phyloP scores from a whole-genome alignment of 2,888 invertebrate genomes.

The Phoenoteleia sp. region DNA sequence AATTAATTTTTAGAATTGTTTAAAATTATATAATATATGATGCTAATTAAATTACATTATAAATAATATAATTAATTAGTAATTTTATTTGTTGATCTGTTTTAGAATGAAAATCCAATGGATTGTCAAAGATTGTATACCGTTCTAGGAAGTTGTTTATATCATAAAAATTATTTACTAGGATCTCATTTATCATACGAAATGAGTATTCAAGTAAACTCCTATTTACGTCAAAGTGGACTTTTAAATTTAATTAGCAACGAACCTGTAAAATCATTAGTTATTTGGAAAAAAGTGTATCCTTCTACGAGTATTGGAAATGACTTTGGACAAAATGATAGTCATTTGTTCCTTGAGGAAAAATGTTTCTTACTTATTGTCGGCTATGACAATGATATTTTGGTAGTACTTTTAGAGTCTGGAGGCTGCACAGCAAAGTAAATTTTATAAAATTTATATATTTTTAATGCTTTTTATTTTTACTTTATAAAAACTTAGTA shows the following conservation, averaged over 20 bases:
- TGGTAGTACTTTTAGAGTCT: conserved; percentile 92
- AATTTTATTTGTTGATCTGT: too few relatives aligned
- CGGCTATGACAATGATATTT: conserved; percentile 90
- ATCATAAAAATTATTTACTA: conserved; percentile 91
- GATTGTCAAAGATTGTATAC: conserved; percentile 92
- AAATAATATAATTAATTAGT: conserved; percentile 9
- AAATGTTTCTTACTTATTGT: conserved; percentile 92
- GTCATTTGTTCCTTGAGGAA: conserved; percentile 87
- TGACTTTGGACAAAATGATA: conserved; percentile 76
- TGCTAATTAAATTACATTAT: too few relatives aligned
- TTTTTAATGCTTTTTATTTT: conserved; percentile 15
- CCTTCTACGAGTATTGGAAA: conserved; percentile 87
- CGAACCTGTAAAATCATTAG: conserved; percentile 91
- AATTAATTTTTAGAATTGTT: too few relatives aligned
- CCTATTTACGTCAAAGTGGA: conserved; percentile 92
- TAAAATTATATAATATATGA: too few relatives aligned
- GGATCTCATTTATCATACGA: conserved; percentile 93
- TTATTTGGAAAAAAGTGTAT: conserved; percentile 93
- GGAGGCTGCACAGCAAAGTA: conserved; percentile 91
- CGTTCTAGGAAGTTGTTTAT: conserved; percentile 90
- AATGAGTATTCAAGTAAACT: conserved; percentile 92
- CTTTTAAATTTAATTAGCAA: conserved; percentile 90
- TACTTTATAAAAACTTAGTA: too few relatives aligned
- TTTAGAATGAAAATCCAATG: conserved; percentile 92
- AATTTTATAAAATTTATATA: conserved; percentile 46